Percentiles rank a stretch among this genome's conserved stretches.
phyloP scores from a whole-genome alignment of 2,113 vertebrate species.

The Motacilla alba region DNA sequence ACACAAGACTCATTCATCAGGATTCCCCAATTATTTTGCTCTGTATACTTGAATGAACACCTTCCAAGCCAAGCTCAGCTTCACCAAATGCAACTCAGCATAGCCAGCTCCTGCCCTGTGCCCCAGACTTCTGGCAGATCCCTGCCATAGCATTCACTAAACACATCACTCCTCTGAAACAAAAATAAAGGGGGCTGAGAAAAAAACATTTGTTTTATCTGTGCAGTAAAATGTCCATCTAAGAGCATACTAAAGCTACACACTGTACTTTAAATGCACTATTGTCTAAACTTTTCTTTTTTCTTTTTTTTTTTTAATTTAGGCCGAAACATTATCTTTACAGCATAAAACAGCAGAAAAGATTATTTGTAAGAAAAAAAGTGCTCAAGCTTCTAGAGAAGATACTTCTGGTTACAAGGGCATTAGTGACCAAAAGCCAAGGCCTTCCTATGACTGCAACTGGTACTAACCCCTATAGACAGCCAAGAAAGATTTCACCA shows the following conservation, averaged over 20 bases:
- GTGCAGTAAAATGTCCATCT: neutral
- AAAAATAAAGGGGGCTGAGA: neutral
- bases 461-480: neutral
- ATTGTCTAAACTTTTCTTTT: too few relatives aligned
- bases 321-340: neutral
- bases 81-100: neutral
- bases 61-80: neutral
- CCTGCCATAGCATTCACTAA: neutral
- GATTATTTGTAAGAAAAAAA: neutral
- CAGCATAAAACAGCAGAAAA: neutral
- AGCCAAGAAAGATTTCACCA: neutral
- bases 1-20: neutral
- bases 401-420: neutral
- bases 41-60: neutral
- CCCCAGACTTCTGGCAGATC: neutral
- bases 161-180: neutral
- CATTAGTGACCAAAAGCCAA: neutral
- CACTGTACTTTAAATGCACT: neutral
- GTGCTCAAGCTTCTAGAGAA: neutral
- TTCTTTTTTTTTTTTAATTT: neutral
- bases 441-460: neutral
- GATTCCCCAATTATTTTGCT: neutral
- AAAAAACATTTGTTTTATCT: neutral
- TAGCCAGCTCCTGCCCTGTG: neutral
- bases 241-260: neutral